These are phyloP conservation scores for Vanessa tameamea DNA, from an alignment of 1,140 invertebrate genomes.

Conservation along the genomic window DNA sequence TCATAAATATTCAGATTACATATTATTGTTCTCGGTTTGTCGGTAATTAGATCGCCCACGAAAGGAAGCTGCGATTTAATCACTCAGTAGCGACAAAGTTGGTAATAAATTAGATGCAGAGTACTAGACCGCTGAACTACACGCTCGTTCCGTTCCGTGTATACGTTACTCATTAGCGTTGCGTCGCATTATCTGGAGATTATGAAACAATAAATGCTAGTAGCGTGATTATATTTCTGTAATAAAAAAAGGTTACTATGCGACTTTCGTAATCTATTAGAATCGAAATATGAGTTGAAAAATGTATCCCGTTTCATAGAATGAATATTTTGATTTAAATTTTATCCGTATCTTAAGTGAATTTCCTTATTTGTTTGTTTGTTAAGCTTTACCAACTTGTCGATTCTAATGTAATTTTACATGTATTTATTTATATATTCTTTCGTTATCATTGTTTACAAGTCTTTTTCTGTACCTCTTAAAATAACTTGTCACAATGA, in stretches of 20 bases:
- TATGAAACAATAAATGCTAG: constrained; percentile 29
- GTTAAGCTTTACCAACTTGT: no score
- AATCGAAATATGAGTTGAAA: no score
- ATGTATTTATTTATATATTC: no score
- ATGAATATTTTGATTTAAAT: no score
- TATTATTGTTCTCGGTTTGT: constrained; percentile 78
- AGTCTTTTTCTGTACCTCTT: no score
- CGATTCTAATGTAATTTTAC: no score
- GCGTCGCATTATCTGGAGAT: constrained; percentile 35
- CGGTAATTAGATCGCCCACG: constrained; percentile 79
- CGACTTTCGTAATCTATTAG: neutral
- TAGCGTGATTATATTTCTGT: constrained; percentile 25
- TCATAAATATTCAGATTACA: constrained; percentile 80
- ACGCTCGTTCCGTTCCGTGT: constrained; percentile 43
- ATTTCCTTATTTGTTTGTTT: no score
- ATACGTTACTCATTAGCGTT: constrained; percentile 58
- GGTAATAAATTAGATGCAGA: constrained; percentile 66
- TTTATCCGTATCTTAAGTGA: no score
- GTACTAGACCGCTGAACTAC: neutral
- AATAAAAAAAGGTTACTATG: neutral
- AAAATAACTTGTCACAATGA: no score
- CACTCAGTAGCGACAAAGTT: constrained; percentile 72
- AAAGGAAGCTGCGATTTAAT: constrained; percentile 72
- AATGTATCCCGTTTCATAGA: no score
- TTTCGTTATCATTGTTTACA: no score